These are phyloP conservation scores for Rhagoletis pomonella DNA, from an alignment of 1,140 invertebrate species.

Conservation along the genomic window DNA sequence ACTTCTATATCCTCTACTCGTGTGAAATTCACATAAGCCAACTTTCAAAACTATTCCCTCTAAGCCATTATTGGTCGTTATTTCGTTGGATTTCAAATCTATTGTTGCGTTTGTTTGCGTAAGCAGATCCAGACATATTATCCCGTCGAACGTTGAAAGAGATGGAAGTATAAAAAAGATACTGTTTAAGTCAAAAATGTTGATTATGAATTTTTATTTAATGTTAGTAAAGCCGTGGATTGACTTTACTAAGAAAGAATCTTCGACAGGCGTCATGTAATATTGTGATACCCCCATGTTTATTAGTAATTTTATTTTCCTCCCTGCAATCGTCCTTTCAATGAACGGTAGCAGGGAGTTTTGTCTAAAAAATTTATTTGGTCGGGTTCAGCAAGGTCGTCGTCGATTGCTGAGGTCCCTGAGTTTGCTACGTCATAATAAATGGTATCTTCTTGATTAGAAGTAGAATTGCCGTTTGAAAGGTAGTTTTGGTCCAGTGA, in stretches of 20 bases:
- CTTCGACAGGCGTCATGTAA: conserved; percentile 54
- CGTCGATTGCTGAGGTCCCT: neutral
- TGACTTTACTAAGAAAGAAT: conserved; percentile 54
- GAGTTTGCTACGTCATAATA: neutral
- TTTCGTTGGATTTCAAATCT: conserved; percentile 33
- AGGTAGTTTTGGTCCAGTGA: neutral
- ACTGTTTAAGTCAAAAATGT: conserved; percentile 46
- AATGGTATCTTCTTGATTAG: too few species aligned
- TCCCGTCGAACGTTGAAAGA: conserved; percentile 43
- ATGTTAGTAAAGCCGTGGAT: conserved; percentile 56
- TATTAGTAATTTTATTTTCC: conserved; percentile 58
- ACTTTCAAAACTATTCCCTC: conserved; percentile 16
- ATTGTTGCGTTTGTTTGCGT: neutral
- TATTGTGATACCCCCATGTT: conserved; percentile 57
- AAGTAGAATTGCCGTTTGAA: neutral
- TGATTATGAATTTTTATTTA: conserved; percentile 53
- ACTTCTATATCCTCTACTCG: neutral
- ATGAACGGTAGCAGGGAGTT: conserved; percentile 57
- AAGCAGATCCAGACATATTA: conserved; percentile 49
- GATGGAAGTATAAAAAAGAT: conserved; percentile 20
- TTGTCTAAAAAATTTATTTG: conserved; percentile 58
- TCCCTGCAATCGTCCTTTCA: conserved; percentile 55
- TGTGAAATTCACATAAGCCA: conserved; percentile 47
- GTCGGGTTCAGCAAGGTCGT: neutral
- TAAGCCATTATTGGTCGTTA: neutral